Conservation (phyloP, 2,797 vertebrate genomes). For the Falco cherrug region DNA sequence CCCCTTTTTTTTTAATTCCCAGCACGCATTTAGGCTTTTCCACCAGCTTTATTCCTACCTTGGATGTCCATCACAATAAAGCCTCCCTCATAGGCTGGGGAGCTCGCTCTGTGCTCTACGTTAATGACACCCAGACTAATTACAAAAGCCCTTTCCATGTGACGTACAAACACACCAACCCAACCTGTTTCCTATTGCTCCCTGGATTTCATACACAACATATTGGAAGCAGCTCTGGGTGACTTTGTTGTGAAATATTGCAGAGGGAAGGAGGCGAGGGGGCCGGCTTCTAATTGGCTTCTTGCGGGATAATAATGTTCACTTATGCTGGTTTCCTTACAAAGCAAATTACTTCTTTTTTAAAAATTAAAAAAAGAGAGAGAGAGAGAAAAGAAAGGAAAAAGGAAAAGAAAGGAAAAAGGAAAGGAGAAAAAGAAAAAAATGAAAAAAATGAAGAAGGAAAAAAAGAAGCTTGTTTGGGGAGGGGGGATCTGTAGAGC, state of each 20-base stretch:
- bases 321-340: neutral
- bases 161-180: slow-evolving; percentile 50
- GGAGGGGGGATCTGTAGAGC: neutral
- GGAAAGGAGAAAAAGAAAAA: too few species aligned
- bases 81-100: slow-evolving; percentile 35
- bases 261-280: neutral
- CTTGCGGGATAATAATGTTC: neutral
- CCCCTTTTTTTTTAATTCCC: neutral
- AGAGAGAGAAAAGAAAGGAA: too few species aligned
- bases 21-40: neutral
- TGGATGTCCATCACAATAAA: slow-evolving; percentile 23
- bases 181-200: slow-evolving; percentile 56
- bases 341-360: neutral
- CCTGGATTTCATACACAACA: slow-evolving; percentile 38
- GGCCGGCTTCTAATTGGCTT: slow-evolving; percentile 4
- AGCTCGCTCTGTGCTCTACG: neutral
- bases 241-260: slow-evolving; percentile 31
- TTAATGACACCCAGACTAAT: slow-evolving; percentile 69
- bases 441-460: too few species aligned
- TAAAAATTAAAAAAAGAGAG: neutral
- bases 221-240: slow-evolving; percentile 40
- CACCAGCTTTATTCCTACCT: neutral
- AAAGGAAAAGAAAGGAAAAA: too few species aligned
- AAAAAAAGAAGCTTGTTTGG: neutral
- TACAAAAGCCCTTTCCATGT: slow-evolving; percentile 56